These are phyloP conservation scores for Pocillopora meandrina DNA, from an alignment of 92 coral and sea anemone species.

Conservation along the genomic window DNA sequence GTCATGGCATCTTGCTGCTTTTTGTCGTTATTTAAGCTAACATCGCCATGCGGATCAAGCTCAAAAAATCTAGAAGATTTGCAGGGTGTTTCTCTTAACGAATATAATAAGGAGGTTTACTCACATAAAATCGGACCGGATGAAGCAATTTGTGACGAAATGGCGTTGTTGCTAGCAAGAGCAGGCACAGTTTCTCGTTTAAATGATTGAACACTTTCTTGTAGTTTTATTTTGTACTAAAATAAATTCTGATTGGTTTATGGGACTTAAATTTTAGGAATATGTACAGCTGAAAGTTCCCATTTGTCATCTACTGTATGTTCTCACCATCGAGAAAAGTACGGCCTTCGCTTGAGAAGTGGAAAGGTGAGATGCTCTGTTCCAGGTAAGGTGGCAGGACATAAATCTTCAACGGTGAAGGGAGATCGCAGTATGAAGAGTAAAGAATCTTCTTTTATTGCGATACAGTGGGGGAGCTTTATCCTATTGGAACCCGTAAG, in stretches of 20 bases:
- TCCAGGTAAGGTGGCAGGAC: not conserved
- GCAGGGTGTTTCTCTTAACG: conserved; percentile 27
- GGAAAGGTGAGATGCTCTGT: not conserved
- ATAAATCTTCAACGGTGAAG: not conserved
- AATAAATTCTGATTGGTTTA: not conserved
- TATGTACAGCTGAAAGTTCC: conserved; percentile 32
- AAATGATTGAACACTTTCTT: not conserved
- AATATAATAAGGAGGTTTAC: conserved; percentile 21
- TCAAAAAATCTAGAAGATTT: conserved; percentile 15
- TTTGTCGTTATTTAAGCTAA: not conserved
- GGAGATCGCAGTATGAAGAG: not conserved
- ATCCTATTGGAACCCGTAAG: no score
- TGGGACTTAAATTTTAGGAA: conserved; percentile 22
- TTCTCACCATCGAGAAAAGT: conserved; percentile 54
- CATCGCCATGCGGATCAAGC: conserved; percentile 6
- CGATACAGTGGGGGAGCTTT: no score
- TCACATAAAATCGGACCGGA: conserved; percentile 13
- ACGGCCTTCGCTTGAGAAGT: conserved; percentile 52
- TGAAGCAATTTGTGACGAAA: not conserved
- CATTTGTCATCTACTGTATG: conserved; percentile 32
- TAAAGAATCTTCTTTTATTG: no score
- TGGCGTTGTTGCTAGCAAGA: conserved; percentile 28
- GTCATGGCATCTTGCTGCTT: conserved; percentile 12
- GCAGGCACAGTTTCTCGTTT: conserved; percentile 26
- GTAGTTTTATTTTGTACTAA: not conserved